Percentiles rank a stretch among this genome's conserved stretches.
Conservation (phyloP, 2,797 vertebrate species). For the Tokudaia muenninki region DNA sequence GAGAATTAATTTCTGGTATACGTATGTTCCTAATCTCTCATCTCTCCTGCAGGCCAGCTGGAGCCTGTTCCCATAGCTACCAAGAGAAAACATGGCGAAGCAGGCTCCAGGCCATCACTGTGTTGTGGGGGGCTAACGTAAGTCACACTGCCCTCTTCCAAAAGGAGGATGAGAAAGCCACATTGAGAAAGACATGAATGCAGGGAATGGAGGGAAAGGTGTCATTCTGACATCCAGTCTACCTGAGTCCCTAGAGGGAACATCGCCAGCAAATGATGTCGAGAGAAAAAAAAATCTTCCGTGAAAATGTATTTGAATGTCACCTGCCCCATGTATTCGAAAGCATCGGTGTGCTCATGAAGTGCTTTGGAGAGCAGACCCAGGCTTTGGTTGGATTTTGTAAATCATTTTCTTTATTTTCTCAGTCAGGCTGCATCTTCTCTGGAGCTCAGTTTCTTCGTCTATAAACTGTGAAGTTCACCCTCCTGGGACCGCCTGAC, state of each 20-base stretch:
- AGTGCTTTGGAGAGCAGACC: neutral
- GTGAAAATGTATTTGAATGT: neutral
- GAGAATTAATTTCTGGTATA: neutral
- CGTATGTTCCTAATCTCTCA: neutral
- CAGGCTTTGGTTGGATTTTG: neutral
- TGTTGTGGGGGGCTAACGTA: neutral
- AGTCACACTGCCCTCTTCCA: neutral
- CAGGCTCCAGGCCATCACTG: accelerated
- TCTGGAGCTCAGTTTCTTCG: constrained; percentile 63
- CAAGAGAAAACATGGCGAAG: neutral
- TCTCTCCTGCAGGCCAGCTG: neutral
- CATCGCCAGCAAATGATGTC: neutral
- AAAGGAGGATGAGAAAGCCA: neutral
- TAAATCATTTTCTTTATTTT: constrained; percentile 39
- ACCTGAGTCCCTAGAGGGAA: neutral
- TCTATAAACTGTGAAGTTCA: constrained; percentile 47
- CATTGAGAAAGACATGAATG: neutral
- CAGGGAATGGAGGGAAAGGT: neutral
- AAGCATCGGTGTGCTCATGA: neutral
- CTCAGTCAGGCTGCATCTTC: neutral
- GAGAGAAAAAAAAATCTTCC: neutral
- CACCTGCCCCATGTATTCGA: neutral
- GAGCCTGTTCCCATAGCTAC: too few relatives aligned
- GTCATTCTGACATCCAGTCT: neutral
- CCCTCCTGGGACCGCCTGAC: neutral